Conservation (phyloP, 2,888 invertebrate genomes). For the Flexamia atlantica region DNA sequence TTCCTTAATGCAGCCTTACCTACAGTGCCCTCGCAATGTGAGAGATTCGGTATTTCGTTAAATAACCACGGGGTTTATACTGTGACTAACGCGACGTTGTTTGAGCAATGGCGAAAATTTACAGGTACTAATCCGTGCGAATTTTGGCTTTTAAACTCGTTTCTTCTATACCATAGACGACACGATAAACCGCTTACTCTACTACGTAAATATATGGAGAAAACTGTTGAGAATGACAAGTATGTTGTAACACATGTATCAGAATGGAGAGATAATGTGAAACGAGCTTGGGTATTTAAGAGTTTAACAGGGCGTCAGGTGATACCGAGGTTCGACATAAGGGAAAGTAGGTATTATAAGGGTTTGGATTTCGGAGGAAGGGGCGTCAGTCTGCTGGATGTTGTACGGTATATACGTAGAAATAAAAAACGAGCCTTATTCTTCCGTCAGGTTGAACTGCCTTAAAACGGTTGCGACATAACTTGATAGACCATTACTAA, state of each 20-base stretch:
- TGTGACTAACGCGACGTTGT: background rate
- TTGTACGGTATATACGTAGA: background rate
- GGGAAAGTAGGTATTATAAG: background rate
- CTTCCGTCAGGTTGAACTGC: conserved; percentile 26
- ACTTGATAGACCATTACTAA: background rate
- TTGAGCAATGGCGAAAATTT: background rate
- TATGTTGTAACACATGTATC: conserved; percentile 17
- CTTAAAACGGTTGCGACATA: background rate
- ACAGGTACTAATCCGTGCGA: conserved; percentile 21
- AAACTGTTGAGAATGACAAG: background rate
- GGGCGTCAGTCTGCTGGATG: background rate
- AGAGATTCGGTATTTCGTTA: conserved; percentile 4
- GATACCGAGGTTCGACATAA: background rate
- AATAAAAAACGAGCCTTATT: conserved; percentile 1
- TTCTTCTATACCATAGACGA: background rate
- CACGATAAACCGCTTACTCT: background rate
- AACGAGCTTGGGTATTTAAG: conserved; percentile 29
- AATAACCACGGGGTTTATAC: conserved; percentile 2
- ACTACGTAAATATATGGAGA: background rate
- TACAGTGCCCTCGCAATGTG: background rate
- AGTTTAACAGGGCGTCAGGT: background rate
- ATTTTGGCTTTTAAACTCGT: conserved; percentile 31
- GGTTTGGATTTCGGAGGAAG: background rate
- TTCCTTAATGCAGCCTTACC: conserved; percentile 28
- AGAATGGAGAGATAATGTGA: background rate